A percentile compares a stretch with the other conserved stretches of the same genome.
These are phyloP conservation scores for Phocides pigmalion DNA, from an alignment of 1,140 invertebrate genomes.

Conservation along the genomic window DNA sequence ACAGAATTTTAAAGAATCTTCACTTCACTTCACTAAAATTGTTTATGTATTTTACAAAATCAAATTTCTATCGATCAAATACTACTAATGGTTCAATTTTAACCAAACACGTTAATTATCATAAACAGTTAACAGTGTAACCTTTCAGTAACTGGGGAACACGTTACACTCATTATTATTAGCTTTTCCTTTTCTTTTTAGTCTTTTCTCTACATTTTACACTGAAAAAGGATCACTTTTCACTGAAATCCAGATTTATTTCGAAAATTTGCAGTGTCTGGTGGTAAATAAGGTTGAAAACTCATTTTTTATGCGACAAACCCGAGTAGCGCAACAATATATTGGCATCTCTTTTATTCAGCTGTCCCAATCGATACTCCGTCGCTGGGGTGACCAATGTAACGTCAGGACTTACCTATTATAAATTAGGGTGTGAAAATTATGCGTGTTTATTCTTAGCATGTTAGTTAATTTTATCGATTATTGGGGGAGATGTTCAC, in stretches of 20 bases:
- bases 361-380: constrained; percentile 65
- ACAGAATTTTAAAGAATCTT: too few species aligned
- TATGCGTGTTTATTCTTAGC: background rate
- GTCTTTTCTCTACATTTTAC: constrained; percentile 39
- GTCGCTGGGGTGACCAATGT: constrained; percentile 63
- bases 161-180: constrained; percentile 26
- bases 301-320: constrained; percentile 75
- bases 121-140: constrained; percentile 34
- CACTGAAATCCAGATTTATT: constrained; percentile 32
- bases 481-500: too few species aligned
- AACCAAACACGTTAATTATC: background rate
- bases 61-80: too few species aligned
- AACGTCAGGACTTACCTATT: background rate
- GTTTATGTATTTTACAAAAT: too few species aligned
- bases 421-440: constrained; percentile 1
- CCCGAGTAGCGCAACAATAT: constrained; percentile 54
- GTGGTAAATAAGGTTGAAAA: constrained; percentile 61
- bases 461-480: background rate
- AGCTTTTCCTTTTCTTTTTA: constrained; percentile 13
- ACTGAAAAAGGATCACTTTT: constrained; percentile 2
- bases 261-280: constrained; percentile 39
- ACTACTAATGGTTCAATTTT: background rate
- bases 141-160: constrained; percentile 15
- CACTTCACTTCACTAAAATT: too few species aligned
- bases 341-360: constrained; percentile 57